phyloP scores from a whole-genome alignment of 2,888 invertebrate genomes.

The Sympetrum striolatum region DNA sequence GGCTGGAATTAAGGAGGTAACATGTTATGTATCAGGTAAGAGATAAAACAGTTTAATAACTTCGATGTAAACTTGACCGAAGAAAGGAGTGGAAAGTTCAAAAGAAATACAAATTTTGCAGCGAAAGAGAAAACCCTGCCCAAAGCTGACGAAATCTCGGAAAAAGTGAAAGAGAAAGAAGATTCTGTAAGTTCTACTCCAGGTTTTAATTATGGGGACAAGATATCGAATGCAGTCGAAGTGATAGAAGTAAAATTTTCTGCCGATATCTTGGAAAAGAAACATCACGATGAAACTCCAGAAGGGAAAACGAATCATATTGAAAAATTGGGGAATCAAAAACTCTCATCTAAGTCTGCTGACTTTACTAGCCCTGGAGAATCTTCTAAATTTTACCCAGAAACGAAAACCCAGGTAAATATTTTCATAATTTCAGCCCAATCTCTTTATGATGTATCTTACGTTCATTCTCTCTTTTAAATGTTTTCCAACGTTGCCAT shows the following conservation, averaged over 20 bases:
- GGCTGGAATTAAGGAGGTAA: conserved; percentile 72
- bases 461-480: not conserved
- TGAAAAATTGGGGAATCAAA: not conserved
- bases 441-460: not conserved
- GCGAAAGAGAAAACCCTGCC: not conserved
- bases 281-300: not conserved
- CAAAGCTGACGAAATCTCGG: not conserved
- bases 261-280: not conserved
- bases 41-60: not conserved
- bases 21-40: conserved; percentile 55
- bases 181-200: not conserved
- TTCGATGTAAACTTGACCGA: not conserved
- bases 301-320: not conserved
- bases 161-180: not conserved
- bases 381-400: not conserved
- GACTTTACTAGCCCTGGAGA: not conserved
- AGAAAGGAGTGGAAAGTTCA: not conserved
- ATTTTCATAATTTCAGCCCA: not conserved
- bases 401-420: not conserved
- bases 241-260: not conserved
- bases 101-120: not conserved
- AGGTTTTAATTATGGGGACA: not conserved
- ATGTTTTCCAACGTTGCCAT: not conserved
- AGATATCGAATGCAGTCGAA: not conserved
- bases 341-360: not conserved